Evolutionary conservation across 2,797 vertebrate genomes (phyloP), one percentile per base, ranked within the genome.

Genomic region (Falco berigora): DNA sequence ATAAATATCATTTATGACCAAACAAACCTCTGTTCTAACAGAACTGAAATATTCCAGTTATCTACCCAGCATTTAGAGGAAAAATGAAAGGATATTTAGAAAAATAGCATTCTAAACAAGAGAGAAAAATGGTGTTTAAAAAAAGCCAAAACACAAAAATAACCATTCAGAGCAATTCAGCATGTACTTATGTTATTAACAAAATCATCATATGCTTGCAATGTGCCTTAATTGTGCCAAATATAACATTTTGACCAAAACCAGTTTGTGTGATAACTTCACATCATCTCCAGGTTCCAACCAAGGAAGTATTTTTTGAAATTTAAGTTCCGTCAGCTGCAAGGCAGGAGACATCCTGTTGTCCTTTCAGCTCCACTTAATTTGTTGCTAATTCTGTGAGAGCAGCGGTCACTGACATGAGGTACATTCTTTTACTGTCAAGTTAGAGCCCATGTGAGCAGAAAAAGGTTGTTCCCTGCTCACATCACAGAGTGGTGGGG

Each of bases 361-460:
- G 59, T 74, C 44, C 32, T 77, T 86, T 79, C 25, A 28, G 28
- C 38, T 74, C 59, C 78, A 13, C 55, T 40, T 59, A 52, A 55
- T 67, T 67, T 79, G 47, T 75, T 38, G 38, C 59, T 42, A 76
- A 23, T 2, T 3, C 32, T 63, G 42, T 32, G 40, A 36, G 14
- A 72, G 34, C 62, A 84, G 85, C 68, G 71, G n/a, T 22, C 36
- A 10, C 1, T 1, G 42, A 50, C 4, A 6, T 12, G 14, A 67
- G 17, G 12, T 27, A 30, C 27, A 21, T 63, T 24, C 13, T 82
- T 94, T 63, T 58, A 14, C 40, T 42, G 4, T 44, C 62, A 21
- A 20, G 14, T 32, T 74, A 44, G 42, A 64, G 14, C 22, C 32
- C 27, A 55, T 0, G 0, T 8, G 34, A 71, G n/a, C 23, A 71